Evolutionary conservation across 2,797 vertebrate species (phyloP).

Genomic region (Sebastes vulpes): DNA sequence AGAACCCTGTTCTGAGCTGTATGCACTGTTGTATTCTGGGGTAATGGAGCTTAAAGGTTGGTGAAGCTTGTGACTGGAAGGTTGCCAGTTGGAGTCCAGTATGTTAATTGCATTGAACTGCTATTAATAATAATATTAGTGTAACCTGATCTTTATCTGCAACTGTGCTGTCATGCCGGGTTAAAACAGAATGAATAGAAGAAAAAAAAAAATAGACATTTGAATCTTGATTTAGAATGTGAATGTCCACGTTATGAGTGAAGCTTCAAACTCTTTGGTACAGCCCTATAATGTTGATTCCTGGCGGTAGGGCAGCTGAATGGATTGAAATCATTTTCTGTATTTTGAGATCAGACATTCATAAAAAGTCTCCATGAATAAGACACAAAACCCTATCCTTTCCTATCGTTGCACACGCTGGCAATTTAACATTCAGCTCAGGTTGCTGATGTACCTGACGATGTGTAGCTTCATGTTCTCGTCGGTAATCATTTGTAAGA

Average conservation of each 20-base stretch:
- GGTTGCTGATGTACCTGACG: conserved; percentile 14
- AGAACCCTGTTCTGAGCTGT: no score
- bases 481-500: conserved; percentile 33
- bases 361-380: conserved; percentile 1
- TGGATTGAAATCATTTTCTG: conserved; percentile 13
- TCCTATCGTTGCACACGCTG: neutral
- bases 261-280: neutral
- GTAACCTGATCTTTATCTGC: no score
- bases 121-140: neutral
- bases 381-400: neutral
- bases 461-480: conserved; percentile 23
- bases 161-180: no score
- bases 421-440: neutral
- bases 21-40: no score
- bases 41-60: no score
- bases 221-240: neutral
- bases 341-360: conserved; percentile 11
- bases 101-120: no score
- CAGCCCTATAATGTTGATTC: neutral
- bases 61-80: no score
- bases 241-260: neutral
- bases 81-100: no score
- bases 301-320: neutral
- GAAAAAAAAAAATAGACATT: no score
- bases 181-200: no score